A percentile compares a stretch with the other conserved stretches of the same genome.
These are phyloP conservation scores for Drosophila ohnishii DNA, from an alignment of 1,140 invertebrate species.

Conservation along the genomic window DNA sequence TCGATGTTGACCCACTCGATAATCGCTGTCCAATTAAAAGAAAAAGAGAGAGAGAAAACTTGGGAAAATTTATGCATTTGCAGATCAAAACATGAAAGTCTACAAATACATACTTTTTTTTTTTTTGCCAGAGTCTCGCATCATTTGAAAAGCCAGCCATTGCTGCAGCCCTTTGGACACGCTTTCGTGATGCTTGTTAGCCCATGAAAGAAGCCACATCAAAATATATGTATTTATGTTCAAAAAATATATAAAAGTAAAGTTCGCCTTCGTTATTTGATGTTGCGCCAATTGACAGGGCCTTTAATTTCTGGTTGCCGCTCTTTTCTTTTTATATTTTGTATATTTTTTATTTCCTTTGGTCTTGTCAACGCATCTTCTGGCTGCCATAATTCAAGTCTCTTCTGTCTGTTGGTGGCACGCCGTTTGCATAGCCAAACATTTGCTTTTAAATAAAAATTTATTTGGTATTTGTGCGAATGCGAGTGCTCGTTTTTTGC, in stretches of 20 bases:
- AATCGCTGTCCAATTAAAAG: constrained; percentile 50
- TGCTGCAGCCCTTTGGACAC: constrained; percentile 61
- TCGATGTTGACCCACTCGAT: constrained; percentile 37
- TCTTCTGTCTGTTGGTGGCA: constrained; percentile 48
- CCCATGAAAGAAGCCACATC: constrained; percentile 56
- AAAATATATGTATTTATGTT: constrained; percentile 34
- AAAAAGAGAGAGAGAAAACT: constrained; percentile 19
- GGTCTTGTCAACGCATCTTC: constrained; percentile 74
- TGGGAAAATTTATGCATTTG: constrained; percentile 17
- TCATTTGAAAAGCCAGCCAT: constrained; percentile 42
- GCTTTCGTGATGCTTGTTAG: constrained; percentile 65
- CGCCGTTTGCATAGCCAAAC: constrained; percentile 79
- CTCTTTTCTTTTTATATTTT: constrained; percentile 18
- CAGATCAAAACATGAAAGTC: constrained; percentile 37
- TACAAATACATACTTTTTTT: background rate
- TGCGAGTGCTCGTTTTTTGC: constrained; percentile 33
- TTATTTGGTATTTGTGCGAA: constrained; percentile 58
- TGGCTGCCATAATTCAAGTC: constrained; percentile 77
- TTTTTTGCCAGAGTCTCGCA: constrained; percentile 36
- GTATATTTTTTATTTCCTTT: constrained; percentile 40
- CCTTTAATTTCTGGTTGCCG: constrained; percentile 60
- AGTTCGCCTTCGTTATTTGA: constrained; percentile 46
- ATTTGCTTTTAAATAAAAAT: constrained; percentile 78
- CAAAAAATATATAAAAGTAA: constrained; percentile 15
- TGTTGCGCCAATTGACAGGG: constrained; percentile 70